These are phyloP conservation scores for Caracal caracal DNA, from an alignment of 2,113 vertebrate genomes.

Conservation along the genomic window DNA sequence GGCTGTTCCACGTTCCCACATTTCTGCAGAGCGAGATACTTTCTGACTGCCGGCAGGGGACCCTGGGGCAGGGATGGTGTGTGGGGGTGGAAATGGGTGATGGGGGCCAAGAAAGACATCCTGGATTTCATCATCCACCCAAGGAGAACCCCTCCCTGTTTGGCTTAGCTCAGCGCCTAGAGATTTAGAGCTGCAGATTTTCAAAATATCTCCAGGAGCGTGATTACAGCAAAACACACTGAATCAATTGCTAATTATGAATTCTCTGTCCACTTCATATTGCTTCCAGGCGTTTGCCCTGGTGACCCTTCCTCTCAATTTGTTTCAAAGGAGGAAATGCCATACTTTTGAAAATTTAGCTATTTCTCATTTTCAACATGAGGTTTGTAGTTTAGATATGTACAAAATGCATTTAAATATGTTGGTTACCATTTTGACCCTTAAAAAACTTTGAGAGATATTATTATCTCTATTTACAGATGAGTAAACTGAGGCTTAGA, in stretches of 20 bases:
- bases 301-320: conserved; percentile 35
- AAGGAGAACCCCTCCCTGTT: conserved; percentile 33
- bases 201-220: conserved; percentile 51
- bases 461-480: conserved; percentile 24
- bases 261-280: conserved; percentile 36
- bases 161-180: conserved; percentile 20
- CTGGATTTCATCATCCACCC: conserved; percentile 65
- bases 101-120: conserved; percentile 45
- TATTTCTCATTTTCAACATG: conserved; percentile 15
- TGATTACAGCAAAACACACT: conserved; percentile 51
- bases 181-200: conserved; percentile 56
- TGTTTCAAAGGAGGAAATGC: conserved; percentile 53
- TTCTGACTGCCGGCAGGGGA: conserved; percentile 18
- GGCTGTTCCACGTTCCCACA: conserved; percentile 34
- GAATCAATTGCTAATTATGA: conserved; percentile 62
- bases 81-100: background rate
- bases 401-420: background rate
- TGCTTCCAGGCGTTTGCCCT: conserved; percentile 51
- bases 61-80: background rate
- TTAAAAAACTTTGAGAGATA: background rate
- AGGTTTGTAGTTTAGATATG: background rate
- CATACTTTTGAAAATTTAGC: conserved; percentile 28
- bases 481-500: conserved; percentile 22
- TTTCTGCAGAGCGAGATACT: conserved; percentile 50
- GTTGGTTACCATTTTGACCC: conserved; percentile 8